phyloP scores from a whole-genome alignment of 2,797 vertebrate genomes.

The Pangasius larnaudii region DNA sequence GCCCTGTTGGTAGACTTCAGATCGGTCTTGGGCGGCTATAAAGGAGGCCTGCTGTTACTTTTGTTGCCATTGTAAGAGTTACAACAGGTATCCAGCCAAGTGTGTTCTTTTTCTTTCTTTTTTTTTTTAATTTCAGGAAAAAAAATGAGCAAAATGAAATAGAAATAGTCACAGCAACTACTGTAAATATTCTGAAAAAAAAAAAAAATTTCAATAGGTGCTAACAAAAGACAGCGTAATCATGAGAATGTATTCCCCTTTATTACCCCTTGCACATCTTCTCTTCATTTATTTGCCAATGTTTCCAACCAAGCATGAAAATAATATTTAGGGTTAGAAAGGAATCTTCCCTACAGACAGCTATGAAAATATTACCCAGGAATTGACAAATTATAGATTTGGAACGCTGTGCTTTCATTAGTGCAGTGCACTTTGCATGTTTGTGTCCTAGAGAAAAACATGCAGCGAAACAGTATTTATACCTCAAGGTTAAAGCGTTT shows the following conservation, averaged over 20 bases:
- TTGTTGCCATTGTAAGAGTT: not conserved
- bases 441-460: not conserved
- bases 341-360: not conserved
- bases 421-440: not conserved
- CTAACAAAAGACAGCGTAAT: not conserved
- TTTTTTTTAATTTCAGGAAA: not conserved
- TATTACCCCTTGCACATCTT: not conserved
- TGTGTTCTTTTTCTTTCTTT: too few species aligned
- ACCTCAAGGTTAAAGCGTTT: conserved; percentile 29
- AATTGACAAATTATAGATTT: not conserved
- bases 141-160: not conserved
- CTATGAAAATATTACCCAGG: not conserved
- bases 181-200: not conserved
- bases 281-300: not conserved
- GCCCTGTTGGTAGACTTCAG: conserved; percentile 20
- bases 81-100: not conserved
- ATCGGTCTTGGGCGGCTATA: conserved; percentile 1
- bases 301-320: not conserved
- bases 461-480: conserved; percentile 22
- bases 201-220: not conserved
- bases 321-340: not conserved
- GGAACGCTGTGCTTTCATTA: not conserved
- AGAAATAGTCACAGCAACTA: not conserved
- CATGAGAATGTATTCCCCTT: not conserved
- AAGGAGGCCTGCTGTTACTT: not conserved